Conservation (phyloP, 2,113 vertebrate species). For the Morone chrysops region DNA sequence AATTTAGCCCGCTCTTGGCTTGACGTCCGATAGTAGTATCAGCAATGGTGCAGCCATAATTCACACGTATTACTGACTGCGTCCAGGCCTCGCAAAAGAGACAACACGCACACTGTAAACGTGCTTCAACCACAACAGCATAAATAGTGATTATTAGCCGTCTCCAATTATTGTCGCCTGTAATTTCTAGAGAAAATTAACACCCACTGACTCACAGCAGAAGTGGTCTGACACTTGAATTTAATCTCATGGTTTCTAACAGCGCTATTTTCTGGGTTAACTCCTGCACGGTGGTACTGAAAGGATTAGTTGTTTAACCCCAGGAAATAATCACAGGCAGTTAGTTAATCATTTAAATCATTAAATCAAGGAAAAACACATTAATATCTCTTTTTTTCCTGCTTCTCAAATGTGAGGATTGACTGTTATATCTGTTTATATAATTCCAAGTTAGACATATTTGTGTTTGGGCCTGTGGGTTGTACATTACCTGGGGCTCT, state of each 20-base stretch:
- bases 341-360: background rate
- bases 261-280: background rate
- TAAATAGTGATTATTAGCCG: background rate
- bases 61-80: slow-evolving; percentile 44
- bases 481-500: background rate
- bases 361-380: background rate
- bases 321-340: no score
- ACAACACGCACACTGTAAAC: background rate
- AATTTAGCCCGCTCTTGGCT: slow-evolving; percentile 25
- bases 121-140: background rate
- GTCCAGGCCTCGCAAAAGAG: background rate
- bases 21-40: slow-evolving; percentile 25
- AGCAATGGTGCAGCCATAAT: slow-evolving; percentile 56
- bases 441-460: background rate
- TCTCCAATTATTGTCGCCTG: background rate
- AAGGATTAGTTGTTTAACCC: background rate
- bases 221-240: background rate
- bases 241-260: background rate
- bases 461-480: no score
- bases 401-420: background rate
- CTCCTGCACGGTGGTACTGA: no score
- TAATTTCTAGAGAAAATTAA: background rate
- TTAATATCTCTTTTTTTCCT: background rate
- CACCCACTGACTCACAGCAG: background rate
- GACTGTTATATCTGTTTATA: no score